Evolutionary conservation across 2,797 vertebrate species (phyloP).

Genomic region (Hirundo rustica): DNA sequence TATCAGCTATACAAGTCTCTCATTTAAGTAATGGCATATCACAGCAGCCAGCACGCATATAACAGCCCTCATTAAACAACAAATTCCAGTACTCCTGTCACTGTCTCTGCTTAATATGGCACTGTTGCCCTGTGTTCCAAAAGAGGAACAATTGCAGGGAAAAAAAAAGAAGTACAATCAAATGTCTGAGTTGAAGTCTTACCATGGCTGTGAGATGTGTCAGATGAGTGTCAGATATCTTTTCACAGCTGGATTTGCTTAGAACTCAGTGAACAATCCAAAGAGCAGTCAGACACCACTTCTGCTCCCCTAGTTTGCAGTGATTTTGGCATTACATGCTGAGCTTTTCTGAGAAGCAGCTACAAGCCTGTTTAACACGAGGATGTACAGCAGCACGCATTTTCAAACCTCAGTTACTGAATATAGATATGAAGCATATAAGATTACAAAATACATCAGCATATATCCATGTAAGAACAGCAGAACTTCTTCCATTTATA

Average conservation of each 20-base stretch:
- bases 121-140: not conserved
- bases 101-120: not conserved
- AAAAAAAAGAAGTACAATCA: not conserved
- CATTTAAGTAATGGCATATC: not conserved
- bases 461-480: not conserved
- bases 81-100: not conserved
- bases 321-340: not conserved
- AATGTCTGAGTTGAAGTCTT: not conserved
- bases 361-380: not conserved
- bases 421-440: not conserved
- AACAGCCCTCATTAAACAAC: not conserved
- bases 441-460: conserved; percentile 19
- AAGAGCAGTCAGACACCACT: not conserved
- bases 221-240: not conserved
- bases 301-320: not conserved
- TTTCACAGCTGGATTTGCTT: conserved; percentile 24
- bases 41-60: not conserved
- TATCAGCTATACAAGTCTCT: not conserved
- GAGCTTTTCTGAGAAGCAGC: not conserved
- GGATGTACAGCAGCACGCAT: not conserved
- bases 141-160: not conserved
- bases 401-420: conserved; percentile 20
- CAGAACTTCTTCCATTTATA: conserved; percentile 33
- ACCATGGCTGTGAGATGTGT: not conserved
- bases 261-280: not conserved